Conservation (phyloP, 2,888 invertebrate genomes). For the Malthinus flaveolus region DNA sequence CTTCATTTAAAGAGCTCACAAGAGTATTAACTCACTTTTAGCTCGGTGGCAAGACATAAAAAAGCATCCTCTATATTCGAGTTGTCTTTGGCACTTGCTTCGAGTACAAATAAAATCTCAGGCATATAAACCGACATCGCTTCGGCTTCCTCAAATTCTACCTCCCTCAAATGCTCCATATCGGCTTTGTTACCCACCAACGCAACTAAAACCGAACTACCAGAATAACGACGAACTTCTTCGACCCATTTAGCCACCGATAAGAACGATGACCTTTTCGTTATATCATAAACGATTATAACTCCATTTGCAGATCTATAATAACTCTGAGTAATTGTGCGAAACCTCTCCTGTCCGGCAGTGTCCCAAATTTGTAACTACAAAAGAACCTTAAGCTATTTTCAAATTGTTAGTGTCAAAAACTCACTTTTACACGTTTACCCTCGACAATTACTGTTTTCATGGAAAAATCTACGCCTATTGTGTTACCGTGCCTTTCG, state of each 20-base stretch:
- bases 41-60: constrained; percentile 80
- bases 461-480: constrained; percentile 98
- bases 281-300: constrained; percentile 96
- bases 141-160: constrained; percentile 84
- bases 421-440: constrained; percentile 87
- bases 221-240: constrained; percentile 92
- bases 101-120: constrained; percentile 83
- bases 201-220: constrained; percentile 86
- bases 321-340: constrained; percentile 96
- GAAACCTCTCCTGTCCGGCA: constrained; percentile 93
- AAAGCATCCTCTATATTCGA: constrained; percentile 90
- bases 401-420: neutral
- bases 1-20: constrained; percentile 8
- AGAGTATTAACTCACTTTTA: constrained; percentile 65
- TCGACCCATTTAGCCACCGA: constrained; percentile 95
- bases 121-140: constrained; percentile 84
- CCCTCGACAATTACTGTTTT: constrained; percentile 93
- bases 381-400: constrained; percentile 22
- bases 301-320: constrained; percentile 97
- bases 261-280: constrained; percentile 88
- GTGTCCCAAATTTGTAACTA: constrained; percentile 97
- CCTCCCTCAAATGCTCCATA: constrained; percentile 77
- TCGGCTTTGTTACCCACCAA: constrained; percentile 94
- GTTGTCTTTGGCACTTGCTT: constrained; percentile 90
- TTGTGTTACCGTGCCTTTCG: constrained; percentile 94